Base-by-base conservation (phyloP, 2,797 vertebrate species). In the Galagoides demidoff region DNA sequence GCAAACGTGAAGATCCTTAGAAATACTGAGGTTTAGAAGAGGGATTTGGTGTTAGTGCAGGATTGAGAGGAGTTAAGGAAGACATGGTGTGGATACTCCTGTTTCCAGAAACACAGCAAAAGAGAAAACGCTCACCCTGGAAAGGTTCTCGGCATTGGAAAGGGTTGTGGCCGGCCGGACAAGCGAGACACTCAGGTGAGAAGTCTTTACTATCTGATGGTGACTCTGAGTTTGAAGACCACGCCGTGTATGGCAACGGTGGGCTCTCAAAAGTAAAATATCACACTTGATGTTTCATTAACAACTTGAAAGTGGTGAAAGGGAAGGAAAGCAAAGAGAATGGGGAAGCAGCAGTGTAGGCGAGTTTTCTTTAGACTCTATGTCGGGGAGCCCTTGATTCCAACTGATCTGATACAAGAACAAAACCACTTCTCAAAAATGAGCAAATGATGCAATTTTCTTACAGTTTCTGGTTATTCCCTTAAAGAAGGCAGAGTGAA, bases 401-500 rank as follows among this genome's bases (percentile, higher is more conserved):
- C 82, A 9, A 55, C 12, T 81, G 31, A 16, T 66, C n/a, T 66
- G 31, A n/a, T 59, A 59, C 0, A 64, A 31, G 61, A 31, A 29
- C 73, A 81, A 77, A 81, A 37, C 14, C 1, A 0, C 39, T 37
- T 71, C 22, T 89, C 61, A 90, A 70, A 66, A 87, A 29, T 34
- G 19, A 34, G 10, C 16, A 95, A 85, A 45, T 43, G 34, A 49
- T 43, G 64, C 52, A 23, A 43, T 14, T 64, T 82, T 52, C 31
- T 70, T 29, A 76, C 0, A 57, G 17, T 59, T 91, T 86, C 79
- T 83, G 31, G 6, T 71, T 73, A 63, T 90, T 95, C 37, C 92
- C 63, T 82, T 74, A 74, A 89, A 87, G 43, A 68, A 76, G 45
- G 4, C 82, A 92, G 68, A 82, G 16, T 19, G 22, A 84, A 81